Conservation (phyloP, 2,888 invertebrate genomes). For the Philopedon plagiatum region DNA sequence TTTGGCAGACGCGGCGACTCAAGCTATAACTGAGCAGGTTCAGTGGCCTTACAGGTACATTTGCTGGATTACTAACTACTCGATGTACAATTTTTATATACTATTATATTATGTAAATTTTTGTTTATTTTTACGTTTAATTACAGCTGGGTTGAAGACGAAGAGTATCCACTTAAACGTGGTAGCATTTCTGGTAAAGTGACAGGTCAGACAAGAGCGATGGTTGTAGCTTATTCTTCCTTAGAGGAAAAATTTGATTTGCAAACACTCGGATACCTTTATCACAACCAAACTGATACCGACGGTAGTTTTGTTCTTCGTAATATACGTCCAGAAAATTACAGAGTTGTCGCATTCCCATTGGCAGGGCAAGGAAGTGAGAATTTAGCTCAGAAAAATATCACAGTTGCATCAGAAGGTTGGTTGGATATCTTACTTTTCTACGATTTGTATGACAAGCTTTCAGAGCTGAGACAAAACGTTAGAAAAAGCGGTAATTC, state of each 20-base stretch:
- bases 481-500: too few relatives aligned
- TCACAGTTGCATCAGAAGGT: slow-evolving; percentile 30
- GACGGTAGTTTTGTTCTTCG: slow-evolving; percentile 30
- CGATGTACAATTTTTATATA: too few relatives aligned
- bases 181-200: slow-evolving; percentile 32
- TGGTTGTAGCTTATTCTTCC: slow-evolving; percentile 32
- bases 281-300: slow-evolving; percentile 24
- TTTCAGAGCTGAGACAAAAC: too few relatives aligned
- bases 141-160: slow-evolving; percentile 33
- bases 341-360: slow-evolving; percentile 35
- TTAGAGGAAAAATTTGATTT: slow-evolving; percentile 36
- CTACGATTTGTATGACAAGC: too few relatives aligned
- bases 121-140: background rate
- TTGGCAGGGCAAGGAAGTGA: slow-evolving; percentile 39
- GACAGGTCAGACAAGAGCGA: slow-evolving; percentile 34
- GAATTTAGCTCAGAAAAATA: slow-evolving; percentile 28
- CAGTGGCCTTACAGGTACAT: slow-evolving; percentile 39
- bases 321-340: slow-evolving; percentile 37
- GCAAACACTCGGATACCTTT: slow-evolving; percentile 43
- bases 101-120: too few relatives aligned
- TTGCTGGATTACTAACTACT: too few relatives aligned
- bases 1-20: slow-evolving; percentile 20
- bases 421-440: background rate
- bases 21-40: slow-evolving; percentile 29
- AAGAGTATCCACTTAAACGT: slow-evolving; percentile 30